These are phyloP conservation scores for Entelurus aequoreus DNA, from an alignment of 2,113 vertebrate genomes.

Conservation along the genomic window DNA sequence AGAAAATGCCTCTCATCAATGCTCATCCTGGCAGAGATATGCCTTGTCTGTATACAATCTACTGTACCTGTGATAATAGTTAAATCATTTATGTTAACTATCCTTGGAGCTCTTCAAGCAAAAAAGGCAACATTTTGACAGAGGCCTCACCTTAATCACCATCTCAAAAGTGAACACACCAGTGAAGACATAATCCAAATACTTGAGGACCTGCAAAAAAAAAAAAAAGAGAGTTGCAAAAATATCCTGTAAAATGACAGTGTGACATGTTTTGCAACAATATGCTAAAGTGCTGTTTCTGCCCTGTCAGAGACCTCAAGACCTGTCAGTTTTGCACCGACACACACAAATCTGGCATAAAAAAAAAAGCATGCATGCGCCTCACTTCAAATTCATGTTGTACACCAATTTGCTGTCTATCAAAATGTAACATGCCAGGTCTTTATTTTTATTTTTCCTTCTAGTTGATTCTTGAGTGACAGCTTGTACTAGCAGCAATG, in stretches of 20 bases:
- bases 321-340: conserved; percentile 23
- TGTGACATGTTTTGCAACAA: conserved; percentile 1
- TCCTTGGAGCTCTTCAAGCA: no score
- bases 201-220: conserved; percentile 84
- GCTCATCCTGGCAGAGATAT: no score
- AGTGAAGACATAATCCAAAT: conserved; percentile 97
- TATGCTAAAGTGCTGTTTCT: conserved; percentile 16
- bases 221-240: neutral
- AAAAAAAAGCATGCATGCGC: neutral
- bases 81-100: no score
- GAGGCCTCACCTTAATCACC: conserved; percentile 91
- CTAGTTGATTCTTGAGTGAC: no score
- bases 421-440: conserved; percentile 24
- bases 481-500: no score
- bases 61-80: no score
- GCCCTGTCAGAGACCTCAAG: conserved; percentile 18
- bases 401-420: conserved; percentile 42
- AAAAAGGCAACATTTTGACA: neutral
- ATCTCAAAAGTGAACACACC: conserved; percentile 99
- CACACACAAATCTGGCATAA: neutral
- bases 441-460: neutral
- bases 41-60: no score
- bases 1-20: no score
- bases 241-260: conserved; percentile 13
- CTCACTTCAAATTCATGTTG: conserved; percentile 24